These are phyloP conservation scores for Macrobrachium nipponense DNA, from an alignment of 1,140 invertebrate species.

Conservation along the genomic window DNA sequence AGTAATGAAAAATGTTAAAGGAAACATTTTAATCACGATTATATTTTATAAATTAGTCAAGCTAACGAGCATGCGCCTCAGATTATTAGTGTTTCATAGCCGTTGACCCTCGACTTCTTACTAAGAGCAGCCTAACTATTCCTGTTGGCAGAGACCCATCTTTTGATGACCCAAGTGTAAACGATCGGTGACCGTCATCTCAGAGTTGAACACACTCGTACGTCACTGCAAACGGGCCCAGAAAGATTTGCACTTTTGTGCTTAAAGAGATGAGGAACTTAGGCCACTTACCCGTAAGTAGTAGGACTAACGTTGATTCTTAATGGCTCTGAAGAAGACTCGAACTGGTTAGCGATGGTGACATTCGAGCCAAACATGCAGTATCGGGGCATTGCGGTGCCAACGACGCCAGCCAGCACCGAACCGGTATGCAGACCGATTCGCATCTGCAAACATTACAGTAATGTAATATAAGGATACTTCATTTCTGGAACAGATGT, in stretches of 20 bases:
- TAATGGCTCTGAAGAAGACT: constrained; percentile 90
- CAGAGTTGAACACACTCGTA: background rate
- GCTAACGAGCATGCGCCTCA: too few relatives aligned
- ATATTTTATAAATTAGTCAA: too few relatives aligned
- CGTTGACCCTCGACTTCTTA: too few relatives aligned
- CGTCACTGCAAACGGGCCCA: background rate
- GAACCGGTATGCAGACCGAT: constrained; percentile 93
- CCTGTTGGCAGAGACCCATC: too few relatives aligned
- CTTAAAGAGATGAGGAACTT: background rate
- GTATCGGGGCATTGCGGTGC: constrained; percentile 88
- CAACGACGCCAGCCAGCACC: constrained; percentile 89
- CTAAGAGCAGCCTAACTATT: too few relatives aligned
- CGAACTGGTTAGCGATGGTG: constrained; percentile 94
- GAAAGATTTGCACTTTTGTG: background rate
- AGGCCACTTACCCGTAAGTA: constrained; percentile 83
- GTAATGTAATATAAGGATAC: background rate
- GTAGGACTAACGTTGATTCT: constrained; percentile 93
- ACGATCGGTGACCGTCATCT: too few relatives aligned
- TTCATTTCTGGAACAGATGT: too few relatives aligned
- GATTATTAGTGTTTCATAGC: too few relatives aligned
- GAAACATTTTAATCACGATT: too few relatives aligned
- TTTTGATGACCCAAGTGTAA: too few relatives aligned
- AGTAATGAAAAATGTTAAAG: too few relatives aligned
- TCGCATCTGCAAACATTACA: constrained; percentile 80
- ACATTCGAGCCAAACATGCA: constrained; percentile 94